phyloP scores from a whole-genome alignment of 1,140 invertebrate genomes.

The Drosophila navojoa region DNA sequence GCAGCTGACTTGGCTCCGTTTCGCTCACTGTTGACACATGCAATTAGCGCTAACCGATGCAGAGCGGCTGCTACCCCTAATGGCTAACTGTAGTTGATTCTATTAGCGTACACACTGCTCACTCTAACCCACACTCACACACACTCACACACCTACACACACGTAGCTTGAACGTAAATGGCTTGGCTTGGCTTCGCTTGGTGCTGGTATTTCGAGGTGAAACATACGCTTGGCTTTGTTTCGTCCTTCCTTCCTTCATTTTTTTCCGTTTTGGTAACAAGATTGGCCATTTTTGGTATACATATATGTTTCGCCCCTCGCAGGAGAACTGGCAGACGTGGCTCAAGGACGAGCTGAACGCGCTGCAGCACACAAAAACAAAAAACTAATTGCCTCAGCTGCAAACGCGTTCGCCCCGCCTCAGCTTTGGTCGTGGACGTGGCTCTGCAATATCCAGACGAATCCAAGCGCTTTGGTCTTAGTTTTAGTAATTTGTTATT shows the following conservation, averaged over 20 bases:
- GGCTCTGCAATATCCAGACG: conserved; percentile 51
- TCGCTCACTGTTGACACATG: conserved; percentile 73
- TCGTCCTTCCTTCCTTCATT: no score
- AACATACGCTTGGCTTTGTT: conserved; percentile 29
- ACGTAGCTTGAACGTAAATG: conserved; percentile 33
- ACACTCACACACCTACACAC: conserved; percentile 21
- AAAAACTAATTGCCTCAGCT: conserved; percentile 73
- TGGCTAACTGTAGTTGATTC: conserved; percentile 66
- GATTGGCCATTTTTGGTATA: conserved; percentile 38
- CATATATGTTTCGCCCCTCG: conserved; percentile 57
- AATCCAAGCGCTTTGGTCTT: conserved; percentile 65
- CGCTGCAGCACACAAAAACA: conserved; percentile 68
- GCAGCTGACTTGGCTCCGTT: conserved; percentile 55
- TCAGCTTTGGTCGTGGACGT: conserved; percentile 15
- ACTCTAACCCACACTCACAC: conserved; percentile 36
- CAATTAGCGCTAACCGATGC: conserved; percentile 79
- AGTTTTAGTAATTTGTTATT: conserved; percentile 80
- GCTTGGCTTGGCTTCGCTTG: conserved; percentile 48
- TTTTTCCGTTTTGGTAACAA: conserved; percentile 18
- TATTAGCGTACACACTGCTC: conserved; percentile 64
- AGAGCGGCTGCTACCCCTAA: conserved; percentile 66
- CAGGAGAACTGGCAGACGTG: conserved; percentile 78
- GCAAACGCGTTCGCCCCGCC: conserved; percentile 31
- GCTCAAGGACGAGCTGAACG: conserved; percentile 79
- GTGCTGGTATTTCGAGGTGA: conserved; percentile 51